A percentile compares a stretch with the other conserved stretches of the same genome.
phyloP scores from a whole-genome alignment of 2,888 invertebrate species.

The Scrobipalpa atriplicella region DNA sequence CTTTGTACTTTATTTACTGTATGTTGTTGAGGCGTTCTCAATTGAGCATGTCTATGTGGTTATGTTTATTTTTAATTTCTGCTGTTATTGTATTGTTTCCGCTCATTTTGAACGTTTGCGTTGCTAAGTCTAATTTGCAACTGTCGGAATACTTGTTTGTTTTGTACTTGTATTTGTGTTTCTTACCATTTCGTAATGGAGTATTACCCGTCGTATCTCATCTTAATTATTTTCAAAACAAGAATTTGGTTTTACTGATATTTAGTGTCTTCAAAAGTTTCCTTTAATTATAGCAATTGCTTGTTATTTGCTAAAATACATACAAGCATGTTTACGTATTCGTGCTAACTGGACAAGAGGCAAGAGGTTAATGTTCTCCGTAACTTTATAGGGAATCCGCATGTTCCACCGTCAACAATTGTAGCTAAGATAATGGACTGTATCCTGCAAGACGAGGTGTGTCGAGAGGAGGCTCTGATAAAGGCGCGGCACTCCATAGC shows the following conservation, averaged over 20 bases:
- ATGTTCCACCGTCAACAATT: slow-evolving; percentile 90
- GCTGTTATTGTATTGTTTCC: neutral
- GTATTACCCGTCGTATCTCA: neutral
- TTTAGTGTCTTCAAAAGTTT: neutral
- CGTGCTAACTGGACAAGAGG: neutral
- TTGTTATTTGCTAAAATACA: neutral
- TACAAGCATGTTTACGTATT: neutral
- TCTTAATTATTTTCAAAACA: neutral
- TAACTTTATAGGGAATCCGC: slow-evolving; percentile 85
- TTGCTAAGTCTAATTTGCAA: slow-evolving; percentile 1
- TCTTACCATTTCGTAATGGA: neutral
- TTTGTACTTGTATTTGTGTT: neutral
- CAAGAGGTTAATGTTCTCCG: neutral
- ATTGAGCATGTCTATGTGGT: slow-evolving; percentile 25
- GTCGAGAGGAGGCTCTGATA: slow-evolving; percentile 70
- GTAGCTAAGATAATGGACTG: slow-evolving; percentile 92
- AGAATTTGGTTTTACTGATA: neutral
- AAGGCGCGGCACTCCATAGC: slow-evolving; percentile 75
- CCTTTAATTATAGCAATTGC: neutral
- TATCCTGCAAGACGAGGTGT: slow-evolving; percentile 83
- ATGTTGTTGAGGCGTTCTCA: slow-evolving; percentile 2
- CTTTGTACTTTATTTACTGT: neutral
- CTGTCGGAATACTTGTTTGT: slow-evolving; percentile 1
- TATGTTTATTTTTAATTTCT: slow-evolving; percentile 11
- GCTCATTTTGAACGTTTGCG: neutral